Base-by-base conservation (phyloP, 2,888 invertebrate genomes). In the Gymnosoma rotundatum region DNA sequence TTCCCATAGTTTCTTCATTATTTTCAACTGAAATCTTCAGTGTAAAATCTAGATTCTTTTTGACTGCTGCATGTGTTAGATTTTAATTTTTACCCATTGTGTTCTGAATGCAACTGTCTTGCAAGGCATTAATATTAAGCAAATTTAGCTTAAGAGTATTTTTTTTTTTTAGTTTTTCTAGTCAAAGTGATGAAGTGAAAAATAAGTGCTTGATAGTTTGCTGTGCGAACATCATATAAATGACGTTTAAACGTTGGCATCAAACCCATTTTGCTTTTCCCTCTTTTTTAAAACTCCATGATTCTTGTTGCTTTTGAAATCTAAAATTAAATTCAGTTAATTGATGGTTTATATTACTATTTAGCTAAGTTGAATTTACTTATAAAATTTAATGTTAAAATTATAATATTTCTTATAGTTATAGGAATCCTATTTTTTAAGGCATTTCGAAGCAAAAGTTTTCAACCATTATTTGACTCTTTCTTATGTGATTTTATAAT, bases 31-130 rank as follows among this genome's bases (percentile, higher is more conserved):
- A 60, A 66, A 36, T 75, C 38, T 67, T 66, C 21, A 58, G 9
- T 58, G 21, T 36, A 60, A 42, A 21, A 63, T 52, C 7, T 16
- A 36, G 20, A 56, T 36, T 45, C 32, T 64, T 50, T 66, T 66
- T 50, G 45, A 50, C 48, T 48, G 56, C 8, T 45, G 60, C 58
- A 52, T 80, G 74, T 69, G 50, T 67, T 79, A 56, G 56, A 58
- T 61, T 79, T 83, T 76, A 79, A 83, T 83, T 80, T 56, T 76
- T 67, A 56, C 38, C 54, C 63, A 80, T 80, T 83, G 83, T 80
- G 60, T 72, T 64, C 70, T 70, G 52, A 66, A 70, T 61, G 54
- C 66, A 67, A 76, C 67, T 67, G 58, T n/a, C 45, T 58, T 8
- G 54, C 32, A 3, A 73, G 45, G 67, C 61, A 74, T 67, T 67